phyloP scores from a whole-genome alignment of 2,888 invertebrate species.

The Amphiduros pacificus region DNA sequence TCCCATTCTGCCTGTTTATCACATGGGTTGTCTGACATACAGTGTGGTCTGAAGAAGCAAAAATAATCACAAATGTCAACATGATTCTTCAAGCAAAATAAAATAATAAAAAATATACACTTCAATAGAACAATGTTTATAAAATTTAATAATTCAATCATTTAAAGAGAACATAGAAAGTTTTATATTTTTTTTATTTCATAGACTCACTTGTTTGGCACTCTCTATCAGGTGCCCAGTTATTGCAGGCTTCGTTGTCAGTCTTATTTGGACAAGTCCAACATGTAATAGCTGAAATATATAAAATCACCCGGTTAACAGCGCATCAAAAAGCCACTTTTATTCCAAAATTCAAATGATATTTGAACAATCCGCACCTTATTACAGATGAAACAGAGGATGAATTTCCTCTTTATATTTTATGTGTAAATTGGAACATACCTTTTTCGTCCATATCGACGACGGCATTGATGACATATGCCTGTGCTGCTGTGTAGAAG shows the following conservation, averaged over 20 bases:
- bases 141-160: background rate
- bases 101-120: background rate
- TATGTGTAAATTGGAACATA: background rate
- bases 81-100: background rate
- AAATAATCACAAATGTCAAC: background rate
- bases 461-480: conserved; percentile 13
- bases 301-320: background rate
- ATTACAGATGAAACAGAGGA: background rate
- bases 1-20: conserved; percentile 53
- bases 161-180: background rate
- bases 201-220: conserved; percentile 27
- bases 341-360: background rate
- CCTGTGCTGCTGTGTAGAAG: background rate
- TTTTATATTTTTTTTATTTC: background rate
- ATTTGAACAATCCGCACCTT: background rate
- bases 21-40: conserved; percentile 36
- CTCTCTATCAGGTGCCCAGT: conserved; percentile 37
- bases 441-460: background rate
- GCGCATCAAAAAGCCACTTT: background rate
- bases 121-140: background rate
- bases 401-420: background rate
- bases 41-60: conserved; percentile 27
- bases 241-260: conserved; percentile 36
- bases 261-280: conserved; percentile 37
- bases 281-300: conserved; percentile 34